Conservation (phyloP, 1,140 invertebrate species). For the Nephila pilipes region DNA sequence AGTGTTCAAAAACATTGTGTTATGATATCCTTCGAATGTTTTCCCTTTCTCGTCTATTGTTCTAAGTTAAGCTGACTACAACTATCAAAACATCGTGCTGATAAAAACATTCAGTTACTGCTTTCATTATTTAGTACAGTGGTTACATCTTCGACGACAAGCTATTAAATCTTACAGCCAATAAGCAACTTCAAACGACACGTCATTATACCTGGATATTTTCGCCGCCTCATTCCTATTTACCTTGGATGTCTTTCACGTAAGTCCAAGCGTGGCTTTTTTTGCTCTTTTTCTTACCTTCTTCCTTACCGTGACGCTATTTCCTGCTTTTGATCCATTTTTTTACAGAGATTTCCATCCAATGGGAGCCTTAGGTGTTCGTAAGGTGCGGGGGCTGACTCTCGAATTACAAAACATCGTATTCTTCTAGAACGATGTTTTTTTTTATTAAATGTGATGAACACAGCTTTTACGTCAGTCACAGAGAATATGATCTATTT, state of each 20-base stretch:
- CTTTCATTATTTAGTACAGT: background rate
- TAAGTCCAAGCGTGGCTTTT: background rate
- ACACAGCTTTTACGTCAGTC: background rate
- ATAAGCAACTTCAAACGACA: background rate
- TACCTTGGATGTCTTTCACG: background rate
- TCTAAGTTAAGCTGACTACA: no score
- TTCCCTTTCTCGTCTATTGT: no score
- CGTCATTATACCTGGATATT: background rate
- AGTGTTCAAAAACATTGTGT: no score
- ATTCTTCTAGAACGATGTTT: background rate
- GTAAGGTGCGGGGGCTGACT: constrained; percentile 5
- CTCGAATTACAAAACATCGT: constrained; percentile 21
- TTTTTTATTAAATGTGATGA: background rate
- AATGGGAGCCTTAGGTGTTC: constrained; percentile 24
- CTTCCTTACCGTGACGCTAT: constrained; percentile 56
- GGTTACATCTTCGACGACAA: background rate
- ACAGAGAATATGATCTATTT: background rate
- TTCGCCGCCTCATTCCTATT: constrained; percentile 21
- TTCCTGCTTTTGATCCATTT: constrained; percentile 41
- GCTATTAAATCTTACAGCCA: background rate
- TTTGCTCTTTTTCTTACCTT: background rate
- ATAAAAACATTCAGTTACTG: no score
- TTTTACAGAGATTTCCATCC: background rate
- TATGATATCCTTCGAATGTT: no score
- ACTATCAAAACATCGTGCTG: no score